These are phyloP conservation scores for Sula dactylatra DNA, from an alignment of 2,113 vertebrate genomes.

Conservation along the genomic window DNA sequence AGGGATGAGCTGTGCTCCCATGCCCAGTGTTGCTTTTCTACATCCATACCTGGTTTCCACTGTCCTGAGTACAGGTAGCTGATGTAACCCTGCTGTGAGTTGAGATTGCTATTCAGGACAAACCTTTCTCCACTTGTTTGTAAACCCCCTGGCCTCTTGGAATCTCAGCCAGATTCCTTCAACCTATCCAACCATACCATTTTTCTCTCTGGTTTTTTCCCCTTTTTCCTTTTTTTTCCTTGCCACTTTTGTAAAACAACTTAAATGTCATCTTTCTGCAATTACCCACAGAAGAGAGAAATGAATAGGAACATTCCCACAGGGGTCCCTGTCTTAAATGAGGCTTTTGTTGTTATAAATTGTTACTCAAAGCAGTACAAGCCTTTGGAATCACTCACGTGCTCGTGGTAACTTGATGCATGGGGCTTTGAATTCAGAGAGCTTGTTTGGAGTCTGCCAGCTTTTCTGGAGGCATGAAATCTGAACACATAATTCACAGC, in stretches of 20 bases:
- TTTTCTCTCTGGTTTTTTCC: neutral
- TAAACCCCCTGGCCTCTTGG: neutral
- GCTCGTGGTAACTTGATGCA: slow-evolving; percentile 54
- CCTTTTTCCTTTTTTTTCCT: neutral
- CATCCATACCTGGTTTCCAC: neutral
- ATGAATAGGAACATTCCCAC: slow-evolving; percentile 73
- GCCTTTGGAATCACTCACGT: slow-evolving; percentile 64
- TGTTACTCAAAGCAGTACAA: slow-evolving; percentile 74
- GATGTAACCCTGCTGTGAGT: neutral
- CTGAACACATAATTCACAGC: neutral
- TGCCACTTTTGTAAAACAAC: slow-evolving; percentile 65
- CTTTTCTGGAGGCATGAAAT: slow-evolving; percentile 43
- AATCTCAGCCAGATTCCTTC: neutral
- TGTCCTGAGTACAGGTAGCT: accelerated
- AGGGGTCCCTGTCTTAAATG: slow-evolving; percentile 74
- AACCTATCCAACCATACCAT: neutral
- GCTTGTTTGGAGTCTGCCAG: slow-evolving; percentile 48
- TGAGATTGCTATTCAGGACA: neutral
- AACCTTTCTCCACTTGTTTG: neutral
- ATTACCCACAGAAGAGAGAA: slow-evolving; percentile 66
- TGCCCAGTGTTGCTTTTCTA: neutral
- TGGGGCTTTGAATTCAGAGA: slow-evolving; percentile 61
- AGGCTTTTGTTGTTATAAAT: slow-evolving; percentile 75
- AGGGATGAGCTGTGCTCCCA: neutral
- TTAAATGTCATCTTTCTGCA: slow-evolving; percentile 73